A percentile compares a stretch with the other conserved stretches of the same genome.
Evolutionary conservation across 2,888 invertebrate genomes (phyloP).

Genomic region (Anodontia alba): DNA sequence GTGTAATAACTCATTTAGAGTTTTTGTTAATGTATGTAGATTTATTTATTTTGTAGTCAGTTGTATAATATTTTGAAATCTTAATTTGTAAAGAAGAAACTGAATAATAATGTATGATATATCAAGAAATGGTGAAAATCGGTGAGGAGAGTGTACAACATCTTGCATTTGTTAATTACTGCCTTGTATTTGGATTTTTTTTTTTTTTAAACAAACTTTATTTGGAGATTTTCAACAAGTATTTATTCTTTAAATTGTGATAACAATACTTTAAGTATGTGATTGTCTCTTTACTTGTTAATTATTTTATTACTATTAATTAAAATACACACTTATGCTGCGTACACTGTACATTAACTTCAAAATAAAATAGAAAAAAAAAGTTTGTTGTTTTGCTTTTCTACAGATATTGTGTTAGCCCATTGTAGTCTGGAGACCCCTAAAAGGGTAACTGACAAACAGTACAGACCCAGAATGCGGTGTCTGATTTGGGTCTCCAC

Average conservation of each 20-base stretch:
- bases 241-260: background rate
- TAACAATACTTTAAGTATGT: slow-evolving; percentile 1
- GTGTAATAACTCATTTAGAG: background rate
- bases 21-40: slow-evolving; percentile 9
- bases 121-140: background rate
- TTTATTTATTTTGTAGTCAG: slow-evolving; percentile 13
- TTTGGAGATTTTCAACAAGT: background rate
- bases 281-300: background rate
- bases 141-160: background rate
- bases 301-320: background rate
- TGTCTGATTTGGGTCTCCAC: too few species aligned
- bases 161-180: background rate
- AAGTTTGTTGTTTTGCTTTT: too few species aligned
- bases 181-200: background rate
- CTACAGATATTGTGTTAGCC: too few species aligned
- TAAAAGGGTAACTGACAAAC: too few species aligned
- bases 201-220: background rate
- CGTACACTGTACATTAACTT: slow-evolving; percentile 64
- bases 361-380: slow-evolving; percentile 48
- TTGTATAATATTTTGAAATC: background rate
- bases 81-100: background rate
- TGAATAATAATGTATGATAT: background rate
- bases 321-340: slow-evolving; percentile 20
- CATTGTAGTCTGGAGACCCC: too few species aligned
- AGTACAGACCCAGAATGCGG: too few species aligned